phyloP scores from a whole-genome alignment of 2,888 invertebrate genomes.

The Ectemnius continuus region DNA sequence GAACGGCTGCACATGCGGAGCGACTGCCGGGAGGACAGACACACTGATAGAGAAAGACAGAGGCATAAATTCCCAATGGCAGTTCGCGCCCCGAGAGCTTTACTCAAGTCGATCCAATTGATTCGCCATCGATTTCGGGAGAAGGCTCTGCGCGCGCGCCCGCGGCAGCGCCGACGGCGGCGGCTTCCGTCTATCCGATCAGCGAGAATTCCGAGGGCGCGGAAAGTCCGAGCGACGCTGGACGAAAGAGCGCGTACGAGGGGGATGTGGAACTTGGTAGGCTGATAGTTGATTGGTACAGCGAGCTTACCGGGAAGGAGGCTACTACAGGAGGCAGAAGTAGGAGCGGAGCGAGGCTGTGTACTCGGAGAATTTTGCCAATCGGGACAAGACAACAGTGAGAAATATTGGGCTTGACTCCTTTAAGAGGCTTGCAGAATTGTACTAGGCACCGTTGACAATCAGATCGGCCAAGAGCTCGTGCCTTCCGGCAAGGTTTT shows the following conservation, averaged over 20 bases:
- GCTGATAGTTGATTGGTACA: not conserved
- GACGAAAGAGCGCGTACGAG: not conserved
- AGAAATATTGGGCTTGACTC: slow-evolving; percentile 27
- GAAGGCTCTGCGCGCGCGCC: too few relatives aligned
- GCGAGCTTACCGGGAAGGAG: slow-evolving; percentile 2
- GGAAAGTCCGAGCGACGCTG: too few relatives aligned
- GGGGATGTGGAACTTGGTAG: not conserved
- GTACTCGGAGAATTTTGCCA: slow-evolving; percentile 22
- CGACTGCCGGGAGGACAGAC: slow-evolving; percentile 68
- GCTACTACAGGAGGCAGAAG: slow-evolving; percentile 14
- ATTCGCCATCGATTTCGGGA: not conserved
- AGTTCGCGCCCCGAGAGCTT: not conserved
- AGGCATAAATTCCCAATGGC: not conserved
- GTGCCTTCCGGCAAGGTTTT: slow-evolving; percentile 80
- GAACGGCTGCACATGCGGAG: slow-evolving; percentile 79
- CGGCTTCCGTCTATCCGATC: too few relatives aligned
- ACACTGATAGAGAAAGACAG: slow-evolving; percentile 39
- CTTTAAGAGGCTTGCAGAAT: slow-evolving; percentile 23
- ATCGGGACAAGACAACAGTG: slow-evolving; percentile 47
- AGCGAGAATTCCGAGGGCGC: too few relatives aligned
- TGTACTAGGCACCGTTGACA: slow-evolving; percentile 78
- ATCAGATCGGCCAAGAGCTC: slow-evolving; percentile 80
- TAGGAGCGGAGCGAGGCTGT: slow-evolving; percentile 2
- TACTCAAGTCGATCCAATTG: not conserved
- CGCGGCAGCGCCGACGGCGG: too few relatives aligned